A percentile compares a stretch with the other conserved stretches of the same genome.
Evolutionary conservation across 2,888 invertebrate genomes (phyloP).

Genomic region (Coleophora deauratella): DNA sequence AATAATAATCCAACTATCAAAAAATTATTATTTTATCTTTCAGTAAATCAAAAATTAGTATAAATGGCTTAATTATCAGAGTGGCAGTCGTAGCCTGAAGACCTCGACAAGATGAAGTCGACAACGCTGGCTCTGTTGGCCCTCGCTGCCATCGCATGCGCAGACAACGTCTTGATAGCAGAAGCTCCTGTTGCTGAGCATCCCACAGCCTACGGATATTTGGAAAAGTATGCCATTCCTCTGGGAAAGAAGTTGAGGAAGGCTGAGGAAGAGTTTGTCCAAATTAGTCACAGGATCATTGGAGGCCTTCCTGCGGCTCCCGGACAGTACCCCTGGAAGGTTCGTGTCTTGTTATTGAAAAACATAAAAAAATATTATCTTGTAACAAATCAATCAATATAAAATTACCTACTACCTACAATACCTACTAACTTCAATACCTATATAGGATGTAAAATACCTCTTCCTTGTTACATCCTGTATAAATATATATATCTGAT

Average conservation of each 20-base stretch:
- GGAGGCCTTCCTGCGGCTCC: conserved; percentile 29
- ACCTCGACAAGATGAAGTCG: conserved; percentile 16
- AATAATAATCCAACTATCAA: too few relatives aligned
- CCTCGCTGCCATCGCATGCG: conserved; percentile 22
- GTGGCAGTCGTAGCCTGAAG: too few relatives aligned
- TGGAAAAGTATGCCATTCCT: conserved; percentile 34
- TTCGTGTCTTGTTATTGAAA: conserved; percentile 10
- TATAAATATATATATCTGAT: too few relatives aligned
- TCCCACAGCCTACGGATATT: conserved; percentile 30
- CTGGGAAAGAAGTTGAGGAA: conserved; percentile 30
- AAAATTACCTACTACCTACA: too few relatives aligned
- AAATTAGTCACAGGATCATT: conserved; percentile 21
- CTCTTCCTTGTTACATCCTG: too few relatives aligned
- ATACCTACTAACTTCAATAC: too few relatives aligned
- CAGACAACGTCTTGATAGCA: conserved; percentile 15
- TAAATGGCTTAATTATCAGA: too few relatives aligned
- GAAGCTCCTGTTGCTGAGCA: not conserved
- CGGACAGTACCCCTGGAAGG: conserved; percentile 36
- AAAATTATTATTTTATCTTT: too few relatives aligned
- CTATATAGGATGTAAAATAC: too few relatives aligned
- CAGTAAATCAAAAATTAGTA: too few relatives aligned
- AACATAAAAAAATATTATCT: too few relatives aligned
- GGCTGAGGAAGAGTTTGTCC: conserved; percentile 26
- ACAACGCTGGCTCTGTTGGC: conserved; percentile 18
- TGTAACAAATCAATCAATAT: too few relatives aligned